Percentiles rank a stretch among this genome's conserved stretches.
phyloP scores from a whole-genome alignment of 92 coral and sea anemone species.

The Bergia sp. region DNA sequence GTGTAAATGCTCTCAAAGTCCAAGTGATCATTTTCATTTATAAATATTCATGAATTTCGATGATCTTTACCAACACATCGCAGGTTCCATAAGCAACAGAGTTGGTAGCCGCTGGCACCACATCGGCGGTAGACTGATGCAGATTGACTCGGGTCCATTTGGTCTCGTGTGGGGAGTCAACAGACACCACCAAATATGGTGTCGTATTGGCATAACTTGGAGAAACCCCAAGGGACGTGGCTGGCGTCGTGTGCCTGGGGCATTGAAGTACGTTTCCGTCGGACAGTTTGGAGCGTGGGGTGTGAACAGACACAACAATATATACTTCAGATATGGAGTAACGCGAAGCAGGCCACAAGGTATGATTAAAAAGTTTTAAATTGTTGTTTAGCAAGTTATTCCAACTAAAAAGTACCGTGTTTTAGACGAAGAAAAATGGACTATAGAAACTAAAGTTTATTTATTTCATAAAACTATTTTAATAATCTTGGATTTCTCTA shows the following conservation, averaged over 20 bases:
- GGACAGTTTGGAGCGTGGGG: constrained; percentile 32
- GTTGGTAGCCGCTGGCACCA: constrained; percentile 31
- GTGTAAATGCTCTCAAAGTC: too few relatives aligned
- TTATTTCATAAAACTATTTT: too few relatives aligned
- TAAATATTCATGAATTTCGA: too few relatives aligned
- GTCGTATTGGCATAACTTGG: constrained; percentile 46
- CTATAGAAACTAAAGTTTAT: too few relatives aligned
- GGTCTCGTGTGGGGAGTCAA: constrained; percentile 50
- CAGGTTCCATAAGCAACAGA: constrained; percentile 19
- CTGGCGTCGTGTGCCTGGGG: constrained; percentile 12
- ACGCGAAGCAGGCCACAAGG: constrained; percentile 15
- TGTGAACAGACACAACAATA: constrained; percentile 2
- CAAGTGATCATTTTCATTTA: too few relatives aligned
- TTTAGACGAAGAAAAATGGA: too few relatives aligned
- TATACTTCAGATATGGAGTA: constrained; percentile 25
- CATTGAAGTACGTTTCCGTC: background rate
- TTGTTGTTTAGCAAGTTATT: too few relatives aligned
- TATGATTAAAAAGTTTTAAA: background rate
- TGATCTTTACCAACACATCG: background rate
- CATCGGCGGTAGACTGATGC: constrained; percentile 24
- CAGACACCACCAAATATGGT: constrained; percentile 19
- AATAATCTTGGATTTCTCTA: too few relatives aligned
- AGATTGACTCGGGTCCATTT: constrained; percentile 52
- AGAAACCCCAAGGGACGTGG: background rate
- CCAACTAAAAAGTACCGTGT: too few relatives aligned